Evolutionary conservation across 2,113 vertebrate genomes (phyloP).

Genomic region (Solea senegalensis): DNA sequence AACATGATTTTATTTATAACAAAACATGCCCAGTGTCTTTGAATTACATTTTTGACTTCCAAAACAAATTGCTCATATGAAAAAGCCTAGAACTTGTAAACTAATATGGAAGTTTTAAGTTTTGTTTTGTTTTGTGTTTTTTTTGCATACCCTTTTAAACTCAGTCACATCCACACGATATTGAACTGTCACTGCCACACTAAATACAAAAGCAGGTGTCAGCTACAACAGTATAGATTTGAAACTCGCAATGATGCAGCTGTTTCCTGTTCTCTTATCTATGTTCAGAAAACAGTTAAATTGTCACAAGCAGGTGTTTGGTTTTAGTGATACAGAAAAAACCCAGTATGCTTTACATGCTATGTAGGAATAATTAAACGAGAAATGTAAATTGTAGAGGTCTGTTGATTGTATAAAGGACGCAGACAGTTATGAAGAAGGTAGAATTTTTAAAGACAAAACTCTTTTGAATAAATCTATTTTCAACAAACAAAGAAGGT

Average conservation of each 20-base stretch:
- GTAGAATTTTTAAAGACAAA: conserved; percentile 8
- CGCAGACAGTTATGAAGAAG: neutral
- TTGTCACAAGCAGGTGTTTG: conserved; percentile 15
- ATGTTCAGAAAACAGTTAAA: conserved; percentile 15
- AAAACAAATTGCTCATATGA: neutral
- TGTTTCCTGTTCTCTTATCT: conserved; percentile 62
- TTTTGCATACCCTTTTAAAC: conserved; percentile 11
- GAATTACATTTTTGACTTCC: neutral
- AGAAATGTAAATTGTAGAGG: conserved; percentile 11
- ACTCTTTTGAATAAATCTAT: conserved; percentile 54
- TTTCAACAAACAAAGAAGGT: conserved; percentile 29
- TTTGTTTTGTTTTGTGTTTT: neutral
- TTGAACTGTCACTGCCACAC: neutral
- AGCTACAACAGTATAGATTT: conserved; percentile 5
- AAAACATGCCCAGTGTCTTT: no score
- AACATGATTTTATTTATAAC: no score
- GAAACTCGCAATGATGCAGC: conserved; percentile 30
- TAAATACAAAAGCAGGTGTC: conserved; percentile 24
- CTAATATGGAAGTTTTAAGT: neutral
- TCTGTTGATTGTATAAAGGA: conserved; percentile 25
- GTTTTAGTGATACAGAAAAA: conserved; percentile 24
- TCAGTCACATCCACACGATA: neutral
- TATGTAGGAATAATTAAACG: conserved; percentile 23
- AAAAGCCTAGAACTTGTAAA: neutral
- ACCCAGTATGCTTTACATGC: neutral